These are phyloP conservation scores for Carollia perspicillata DNA, from an alignment of 2,113 vertebrate genomes.

Conservation along the genomic window DNA sequence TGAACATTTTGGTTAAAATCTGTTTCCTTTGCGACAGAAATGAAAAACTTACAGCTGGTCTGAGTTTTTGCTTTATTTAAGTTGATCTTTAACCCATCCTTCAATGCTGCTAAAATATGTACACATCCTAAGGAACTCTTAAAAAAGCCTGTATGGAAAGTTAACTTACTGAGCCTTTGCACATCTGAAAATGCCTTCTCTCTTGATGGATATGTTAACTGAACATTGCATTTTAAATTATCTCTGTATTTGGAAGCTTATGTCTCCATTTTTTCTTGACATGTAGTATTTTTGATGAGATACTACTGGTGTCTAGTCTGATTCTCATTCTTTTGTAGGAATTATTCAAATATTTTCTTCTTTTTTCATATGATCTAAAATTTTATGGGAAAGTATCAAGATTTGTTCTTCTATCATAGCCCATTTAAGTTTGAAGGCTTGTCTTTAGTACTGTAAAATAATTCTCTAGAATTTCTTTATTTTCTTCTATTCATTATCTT, in stretches of 20 bases:
- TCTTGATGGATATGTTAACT: background rate
- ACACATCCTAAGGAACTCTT: background rate
- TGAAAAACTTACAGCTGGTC: background rate
- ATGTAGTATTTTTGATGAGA: background rate
- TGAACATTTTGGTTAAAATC: background rate
- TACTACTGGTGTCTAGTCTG: background rate
- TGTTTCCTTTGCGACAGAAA: background rate
- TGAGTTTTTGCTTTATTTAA: background rate
- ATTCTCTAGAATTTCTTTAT: background rate
- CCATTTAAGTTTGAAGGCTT: background rate
- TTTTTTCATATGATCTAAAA: background rate
- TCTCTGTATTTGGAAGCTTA: background rate
- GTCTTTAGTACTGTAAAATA: background rate
- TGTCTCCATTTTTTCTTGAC: background rate
- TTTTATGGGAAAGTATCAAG: background rate
- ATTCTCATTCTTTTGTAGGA: background rate
- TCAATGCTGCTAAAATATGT: background rate
- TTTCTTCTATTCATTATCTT: background rate
- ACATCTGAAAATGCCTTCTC: background rate
- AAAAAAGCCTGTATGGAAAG: background rate
- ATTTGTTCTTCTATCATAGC: background rate
- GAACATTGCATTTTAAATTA: background rate
- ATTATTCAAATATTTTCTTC: background rate
- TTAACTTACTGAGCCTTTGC: background rate
- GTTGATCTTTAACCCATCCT: background rate